These are phyloP conservation scores for Drosophila sucinea DNA, from an alignment of 1,140 invertebrate genomes.

Conservation along the genomic window DNA sequence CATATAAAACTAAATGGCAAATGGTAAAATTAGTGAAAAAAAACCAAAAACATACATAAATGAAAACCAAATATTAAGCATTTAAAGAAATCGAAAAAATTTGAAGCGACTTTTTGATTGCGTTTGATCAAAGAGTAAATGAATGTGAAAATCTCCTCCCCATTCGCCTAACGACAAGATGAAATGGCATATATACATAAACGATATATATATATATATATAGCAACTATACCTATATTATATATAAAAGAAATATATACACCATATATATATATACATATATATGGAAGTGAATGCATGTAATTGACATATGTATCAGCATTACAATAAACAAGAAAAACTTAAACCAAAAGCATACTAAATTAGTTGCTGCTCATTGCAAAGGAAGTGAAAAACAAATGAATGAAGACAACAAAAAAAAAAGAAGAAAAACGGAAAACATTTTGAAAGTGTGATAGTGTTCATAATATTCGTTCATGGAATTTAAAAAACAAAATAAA, in stretches of 20 bases:
- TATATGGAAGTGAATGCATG: slow-evolving; percentile 57
- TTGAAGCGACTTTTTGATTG: slow-evolving; percentile 68
- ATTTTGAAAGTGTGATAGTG: slow-evolving; percentile 81
- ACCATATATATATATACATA: slow-evolving; percentile 54
- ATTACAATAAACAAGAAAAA: slow-evolving; percentile 64
- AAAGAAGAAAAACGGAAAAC: slow-evolving; percentile 37
- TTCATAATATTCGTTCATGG: slow-evolving; percentile 81
- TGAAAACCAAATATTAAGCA: slow-evolving; percentile 62
- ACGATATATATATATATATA: slow-evolving; percentile 47
- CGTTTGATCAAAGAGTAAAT: slow-evolving; percentile 72
- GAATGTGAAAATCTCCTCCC: slow-evolving; percentile 45
- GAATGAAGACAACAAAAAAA: slow-evolving; percentile 23
- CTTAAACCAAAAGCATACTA: slow-evolving; percentile 42
- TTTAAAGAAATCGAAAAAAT: slow-evolving; percentile 54
- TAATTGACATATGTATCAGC: slow-evolving; percentile 57
- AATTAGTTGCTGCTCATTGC: slow-evolving; percentile 68
- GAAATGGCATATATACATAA: slow-evolving; percentile 44
- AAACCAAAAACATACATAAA: slow-evolving; percentile 17
- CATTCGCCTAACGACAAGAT: not conserved
- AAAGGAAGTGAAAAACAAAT: slow-evolving; percentile 33
- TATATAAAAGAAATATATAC: slow-evolving; percentile 45
- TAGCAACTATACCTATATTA: slow-evolving; percentile 58
- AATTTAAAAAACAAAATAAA: slow-evolving; percentile 57
- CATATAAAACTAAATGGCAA: slow-evolving; percentile 51
- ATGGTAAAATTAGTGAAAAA: slow-evolving; percentile 61